Percentiles rank a stretch among this genome's conserved stretches.
These are phyloP conservation scores for Chrysina gloriosa DNA, from an alignment of 2,888 invertebrate species.

Conservation along the genomic window DNA sequence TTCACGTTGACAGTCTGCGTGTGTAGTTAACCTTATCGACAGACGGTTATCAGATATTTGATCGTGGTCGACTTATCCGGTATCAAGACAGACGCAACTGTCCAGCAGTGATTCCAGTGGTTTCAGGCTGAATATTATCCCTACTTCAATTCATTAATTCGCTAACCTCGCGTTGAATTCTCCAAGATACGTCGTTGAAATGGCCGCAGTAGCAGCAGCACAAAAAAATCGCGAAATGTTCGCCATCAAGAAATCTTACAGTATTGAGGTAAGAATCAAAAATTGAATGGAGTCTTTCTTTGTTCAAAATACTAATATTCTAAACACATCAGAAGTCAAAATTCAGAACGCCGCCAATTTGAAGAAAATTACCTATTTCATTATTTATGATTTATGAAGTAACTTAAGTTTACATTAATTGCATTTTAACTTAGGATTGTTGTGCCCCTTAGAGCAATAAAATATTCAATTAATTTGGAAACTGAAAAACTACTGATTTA, in stretches of 20 bases:
- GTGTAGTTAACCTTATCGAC: slow-evolving; percentile 57
- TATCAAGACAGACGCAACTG: slow-evolving; percentile 65
- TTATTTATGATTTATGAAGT: no score
- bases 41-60: slow-evolving; percentile 60
- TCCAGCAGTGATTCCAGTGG: slow-evolving; percentile 64
- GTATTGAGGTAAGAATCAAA: slow-evolving; percentile 88
- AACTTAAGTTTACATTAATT: no score
- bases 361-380: no score
- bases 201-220: slow-evolving; percentile 91
- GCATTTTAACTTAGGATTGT: no score
- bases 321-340: no score
- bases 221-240: slow-evolving; percentile 96
- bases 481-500: no score
- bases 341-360: no score
- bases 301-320: no score
- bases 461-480: no score
- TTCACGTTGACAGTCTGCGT: slow-evolving; percentile 58
- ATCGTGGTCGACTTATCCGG: slow-evolving; percentile 70
- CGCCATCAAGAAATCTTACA: slow-evolving; percentile 97
- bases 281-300: no score
- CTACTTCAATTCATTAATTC: slow-evolving; percentile 31
- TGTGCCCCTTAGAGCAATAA: no score
- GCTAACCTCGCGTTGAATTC: slow-evolving; percentile 51
- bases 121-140: slow-evolving; percentile 59
- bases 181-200: slow-evolving; percentile 55